Evolutionary conservation across 2,888 invertebrate species (phyloP).

Genomic region (Aspidapion aeneum): DNA sequence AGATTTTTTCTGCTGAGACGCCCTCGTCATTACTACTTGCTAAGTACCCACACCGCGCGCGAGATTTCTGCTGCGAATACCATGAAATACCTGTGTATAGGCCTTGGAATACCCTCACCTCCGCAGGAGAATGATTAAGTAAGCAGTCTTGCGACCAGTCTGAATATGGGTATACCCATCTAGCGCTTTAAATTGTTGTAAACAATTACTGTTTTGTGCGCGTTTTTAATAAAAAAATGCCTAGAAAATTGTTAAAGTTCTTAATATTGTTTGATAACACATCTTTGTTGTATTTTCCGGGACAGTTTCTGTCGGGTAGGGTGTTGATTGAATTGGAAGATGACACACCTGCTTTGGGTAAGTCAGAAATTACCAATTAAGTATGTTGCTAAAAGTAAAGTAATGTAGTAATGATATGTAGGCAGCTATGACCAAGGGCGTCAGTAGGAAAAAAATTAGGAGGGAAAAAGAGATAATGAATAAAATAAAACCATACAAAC

Average conservation of each 20-base stretch:
- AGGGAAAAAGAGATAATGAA: too few species aligned
- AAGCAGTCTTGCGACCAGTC: constrained; percentile 23
- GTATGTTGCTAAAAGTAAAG: too few species aligned
- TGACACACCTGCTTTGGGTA: constrained; percentile 86
- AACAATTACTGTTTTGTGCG: background rate
- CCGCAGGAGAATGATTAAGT: constrained; percentile 19
- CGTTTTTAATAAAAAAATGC: constrained; percentile 53
- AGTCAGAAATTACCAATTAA: too few species aligned
- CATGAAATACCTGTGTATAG: constrained; percentile 23
- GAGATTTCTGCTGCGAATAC: background rate
- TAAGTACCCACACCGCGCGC: background rate
- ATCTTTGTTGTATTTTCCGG: constrained; percentile 88
- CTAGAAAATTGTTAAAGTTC: constrained; percentile 87
- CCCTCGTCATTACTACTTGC: too few species aligned
- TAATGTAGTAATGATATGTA: too few species aligned
- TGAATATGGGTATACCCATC: constrained; percentile 21
- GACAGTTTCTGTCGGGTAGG: constrained; percentile 88
- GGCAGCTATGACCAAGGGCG: too few species aligned
- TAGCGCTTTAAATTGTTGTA: background rate
- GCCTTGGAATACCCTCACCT: constrained; percentile 36
- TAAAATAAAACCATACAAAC: too few species aligned
- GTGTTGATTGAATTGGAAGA: constrained; percentile 91
- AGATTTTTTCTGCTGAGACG: too few species aligned
- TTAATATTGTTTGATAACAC: constrained; percentile 92
- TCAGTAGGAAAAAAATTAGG: too few species aligned